A percentile compares a stretch with the other conserved stretches of the same genome.
These are phyloP conservation scores for Phocoena sinus DNA, from an alignment of 2,113 vertebrate genomes.

Conservation along the genomic window DNA sequence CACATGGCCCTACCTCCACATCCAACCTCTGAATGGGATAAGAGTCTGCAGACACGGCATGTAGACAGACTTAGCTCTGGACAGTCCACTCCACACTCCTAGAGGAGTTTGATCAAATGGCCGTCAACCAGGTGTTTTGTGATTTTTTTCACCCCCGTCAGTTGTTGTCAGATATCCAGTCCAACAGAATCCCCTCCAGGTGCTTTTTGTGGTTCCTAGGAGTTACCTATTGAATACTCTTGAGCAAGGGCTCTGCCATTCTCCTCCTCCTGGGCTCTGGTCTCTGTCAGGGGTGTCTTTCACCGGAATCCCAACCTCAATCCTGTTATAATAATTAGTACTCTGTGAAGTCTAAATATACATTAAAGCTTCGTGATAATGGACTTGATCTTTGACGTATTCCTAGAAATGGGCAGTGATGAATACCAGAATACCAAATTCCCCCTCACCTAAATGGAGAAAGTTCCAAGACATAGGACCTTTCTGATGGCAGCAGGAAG, in stretches of 20 bases:
- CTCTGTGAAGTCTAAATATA: background rate
- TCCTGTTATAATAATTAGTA: background rate
- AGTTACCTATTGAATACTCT: background rate
- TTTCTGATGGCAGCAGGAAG: background rate
- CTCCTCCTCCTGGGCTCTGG: background rate
- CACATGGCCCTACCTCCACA: background rate
- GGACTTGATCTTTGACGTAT: background rate
- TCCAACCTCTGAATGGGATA: too few relatives aligned
- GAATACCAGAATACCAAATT: background rate
- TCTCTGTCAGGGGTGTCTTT: background rate
- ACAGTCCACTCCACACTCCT: background rate
- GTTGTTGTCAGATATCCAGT: background rate
- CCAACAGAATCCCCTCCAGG: background rate
- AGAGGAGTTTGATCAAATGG: background rate
- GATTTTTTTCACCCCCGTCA: background rate
- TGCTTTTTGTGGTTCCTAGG: background rate
- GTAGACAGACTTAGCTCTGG: background rate
- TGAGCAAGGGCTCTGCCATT: background rate
- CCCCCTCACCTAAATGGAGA: background rate
- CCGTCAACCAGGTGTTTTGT: background rate
- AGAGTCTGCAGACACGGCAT: rapidly evolving
- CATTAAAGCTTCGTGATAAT: background rate
- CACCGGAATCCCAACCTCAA: background rate
- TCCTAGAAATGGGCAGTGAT: background rate
- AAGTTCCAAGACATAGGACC: background rate